phyloP scores from a whole-genome alignment of 2,888 invertebrate genomes.

The Plebejus argus region DNA sequence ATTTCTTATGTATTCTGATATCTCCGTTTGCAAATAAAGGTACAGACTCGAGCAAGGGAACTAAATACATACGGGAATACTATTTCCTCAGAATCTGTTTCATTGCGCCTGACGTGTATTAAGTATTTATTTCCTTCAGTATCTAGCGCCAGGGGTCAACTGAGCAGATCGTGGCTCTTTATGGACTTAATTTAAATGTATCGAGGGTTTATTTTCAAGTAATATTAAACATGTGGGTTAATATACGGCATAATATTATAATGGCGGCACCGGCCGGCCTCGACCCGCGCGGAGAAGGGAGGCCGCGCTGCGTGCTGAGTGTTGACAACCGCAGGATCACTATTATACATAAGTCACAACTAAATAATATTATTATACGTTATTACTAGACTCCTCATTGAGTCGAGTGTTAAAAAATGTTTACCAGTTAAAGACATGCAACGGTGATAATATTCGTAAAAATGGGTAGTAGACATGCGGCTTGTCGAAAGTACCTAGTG shows the following conservation, averaged over 20 bases:
- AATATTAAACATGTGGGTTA: neutral
- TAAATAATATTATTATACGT: neutral
- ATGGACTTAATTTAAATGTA: neutral
- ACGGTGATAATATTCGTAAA: neutral
- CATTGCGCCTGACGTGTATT: no score
- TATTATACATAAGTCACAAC: neutral
- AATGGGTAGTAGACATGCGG: no score
- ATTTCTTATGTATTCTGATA: no score
- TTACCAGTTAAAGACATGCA: neutral
- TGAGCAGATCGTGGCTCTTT: neutral
- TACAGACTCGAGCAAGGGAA: no score
- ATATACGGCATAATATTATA: conserved; percentile 12
- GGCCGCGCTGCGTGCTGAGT: neutral
- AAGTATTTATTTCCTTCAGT: no score
- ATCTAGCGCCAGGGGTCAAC: neutral
- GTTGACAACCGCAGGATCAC: neutral
- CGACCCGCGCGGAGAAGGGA: conserved; percentile 39
- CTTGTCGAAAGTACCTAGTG: no score
- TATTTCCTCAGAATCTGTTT: no score
- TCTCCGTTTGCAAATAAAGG: no score
- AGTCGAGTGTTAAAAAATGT: neutral
- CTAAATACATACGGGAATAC: no score
- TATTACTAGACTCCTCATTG: neutral
- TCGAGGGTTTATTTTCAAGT: neutral
- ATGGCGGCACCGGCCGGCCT: conserved; percentile 42